A percentile compares a stretch with the other conserved stretches of the same genome.
These are phyloP conservation scores for Pristionchus fissidentatus DNA, from an alignment of 2,888 invertebrate species.

Conservation along the genomic window DNA sequence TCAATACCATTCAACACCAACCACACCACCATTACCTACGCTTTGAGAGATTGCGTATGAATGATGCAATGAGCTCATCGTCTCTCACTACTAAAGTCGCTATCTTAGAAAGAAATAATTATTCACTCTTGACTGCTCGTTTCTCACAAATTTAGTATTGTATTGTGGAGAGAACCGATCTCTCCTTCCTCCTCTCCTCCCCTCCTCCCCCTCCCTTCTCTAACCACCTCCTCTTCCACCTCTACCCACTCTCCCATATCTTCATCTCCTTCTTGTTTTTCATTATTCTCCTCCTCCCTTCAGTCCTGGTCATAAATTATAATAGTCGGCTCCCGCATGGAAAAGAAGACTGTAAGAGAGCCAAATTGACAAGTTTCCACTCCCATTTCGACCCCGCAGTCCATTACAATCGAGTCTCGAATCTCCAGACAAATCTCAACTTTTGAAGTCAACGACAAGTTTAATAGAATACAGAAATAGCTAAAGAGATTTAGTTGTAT, in stretches of 20 bases:
- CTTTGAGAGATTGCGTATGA: not conserved
- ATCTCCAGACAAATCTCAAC: not conserved
- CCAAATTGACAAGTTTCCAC: slow-evolving; percentile 18
- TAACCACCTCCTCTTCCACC: too few species aligned
- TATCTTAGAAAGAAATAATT: not conserved
- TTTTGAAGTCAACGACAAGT: too few species aligned
- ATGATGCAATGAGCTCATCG: too few species aligned
- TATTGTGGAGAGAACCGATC: too few species aligned
- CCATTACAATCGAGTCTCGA: not conserved
- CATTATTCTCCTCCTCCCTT: not conserved
- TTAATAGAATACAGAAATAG: too few species aligned
- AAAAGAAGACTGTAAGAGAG: slow-evolving; percentile 19
- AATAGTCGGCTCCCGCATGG: not conserved
- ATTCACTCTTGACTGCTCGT: not conserved
- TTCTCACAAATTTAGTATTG: too few species aligned
- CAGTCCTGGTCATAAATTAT: slow-evolving; percentile 11
- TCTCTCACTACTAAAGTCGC: not conserved
- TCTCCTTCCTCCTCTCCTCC: not conserved
- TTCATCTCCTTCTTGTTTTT: slow-evolving; percentile 8
- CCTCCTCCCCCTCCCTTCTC: not conserved
- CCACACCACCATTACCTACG: not conserved
- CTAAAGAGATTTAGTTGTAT: too few species aligned
- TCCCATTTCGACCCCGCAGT: not conserved
- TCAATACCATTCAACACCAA: not conserved
- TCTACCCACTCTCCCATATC: not conserved